Base-by-base conservation (phyloP, 1,140 invertebrate genomes). In the Agraylea sexmaculata region DNA sequence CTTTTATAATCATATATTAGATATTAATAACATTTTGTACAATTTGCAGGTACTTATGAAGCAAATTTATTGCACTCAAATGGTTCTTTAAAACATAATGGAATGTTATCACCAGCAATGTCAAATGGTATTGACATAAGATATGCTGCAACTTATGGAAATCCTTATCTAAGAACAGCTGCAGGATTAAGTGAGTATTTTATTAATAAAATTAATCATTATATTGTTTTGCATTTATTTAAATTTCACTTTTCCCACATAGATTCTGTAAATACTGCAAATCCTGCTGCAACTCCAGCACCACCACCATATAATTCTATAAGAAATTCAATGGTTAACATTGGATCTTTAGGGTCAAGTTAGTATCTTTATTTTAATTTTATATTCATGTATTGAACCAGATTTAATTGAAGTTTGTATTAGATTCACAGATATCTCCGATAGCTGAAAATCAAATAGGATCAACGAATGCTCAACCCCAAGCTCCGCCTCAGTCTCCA, bases 61-160 rank as follows among this genome's bases (percentile, higher is more conserved):
- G n/a, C n/a, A n/a, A n/a, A n/a, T n/a, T n/a, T n/a, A n/a, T n/a
- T n/a, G n/a, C n/a, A n/a, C n/a, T 37, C 28, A 20, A 45, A 45
- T 31, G 43, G 46, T 7, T 27, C 12, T 10, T 19, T 43, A 16
- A 42, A 45, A 40, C 45, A 40, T 15, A 47, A 42, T 37, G 30
- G 36, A n/a, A 45, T 49, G 21, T 37, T 49, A 16, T 23, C 40
- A 7, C 42, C 43, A 21, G n/a, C n/a, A n/a, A n/a, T n/a, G n/a
- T n/a, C n/a, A n/a, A 43, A 40, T 16, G 78, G 68, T 31, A 82
- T 87, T 35, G 87, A 91, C 54, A 84, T 87, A 7, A 68, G 84
- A 41, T 91, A 85, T 54, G 85, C 83, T 15, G 87, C 87, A 16
- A 80, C 82, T 4, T 92, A 90, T 55, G 87, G 86, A 34, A 89